A percentile compares a stretch with the other conserved stretches of the same genome.
These are phyloP conservation scores for Parotia lawesii DNA, from an alignment of 2,113 vertebrate genomes.

Conservation along the genomic window DNA sequence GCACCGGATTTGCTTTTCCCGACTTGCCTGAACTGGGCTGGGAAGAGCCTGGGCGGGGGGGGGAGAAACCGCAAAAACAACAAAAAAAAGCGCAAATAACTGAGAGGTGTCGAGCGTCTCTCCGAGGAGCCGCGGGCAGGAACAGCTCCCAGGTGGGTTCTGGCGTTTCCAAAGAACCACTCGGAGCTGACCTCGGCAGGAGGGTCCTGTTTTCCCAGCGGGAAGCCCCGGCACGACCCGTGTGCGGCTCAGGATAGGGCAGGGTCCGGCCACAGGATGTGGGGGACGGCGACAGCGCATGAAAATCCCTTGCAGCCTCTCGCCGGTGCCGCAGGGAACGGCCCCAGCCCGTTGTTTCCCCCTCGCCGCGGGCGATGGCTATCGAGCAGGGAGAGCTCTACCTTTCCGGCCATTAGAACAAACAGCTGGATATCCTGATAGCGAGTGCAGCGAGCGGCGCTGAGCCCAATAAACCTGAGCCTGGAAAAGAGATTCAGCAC, in stretches of 20 bases:
- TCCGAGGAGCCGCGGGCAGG: neutral
- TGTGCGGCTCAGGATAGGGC: neutral
- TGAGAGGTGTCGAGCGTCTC: neutral
- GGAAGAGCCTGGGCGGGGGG: neutral
- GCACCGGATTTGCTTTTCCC: neutral
- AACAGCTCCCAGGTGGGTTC: neutral
- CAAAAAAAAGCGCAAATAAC: neutral
- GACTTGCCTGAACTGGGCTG: neutral
- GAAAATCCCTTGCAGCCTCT: neutral
- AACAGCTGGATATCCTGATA: slow-evolving; percentile 46
- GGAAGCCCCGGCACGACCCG: neutral
- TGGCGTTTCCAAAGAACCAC: neutral
- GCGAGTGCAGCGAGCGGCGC: neutral
- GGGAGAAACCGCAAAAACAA: neutral
- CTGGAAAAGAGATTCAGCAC: neutral
- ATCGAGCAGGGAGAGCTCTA: neutral
- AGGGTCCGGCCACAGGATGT: slow-evolving; percentile 16
- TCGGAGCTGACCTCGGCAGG: neutral
- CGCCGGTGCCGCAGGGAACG: neutral
- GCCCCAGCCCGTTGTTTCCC: neutral
- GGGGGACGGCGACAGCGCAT: neutral
- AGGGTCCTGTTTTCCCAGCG: neutral
- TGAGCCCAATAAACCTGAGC: neutral
- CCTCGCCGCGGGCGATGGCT: neutral
- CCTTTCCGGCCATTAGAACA: slow-evolving; percentile 51